A percentile compares a stretch with the other conserved stretches of the same genome.
Conservation (phyloP, 2,113 vertebrate species). For the Scalopus aquaticus region DNA sequence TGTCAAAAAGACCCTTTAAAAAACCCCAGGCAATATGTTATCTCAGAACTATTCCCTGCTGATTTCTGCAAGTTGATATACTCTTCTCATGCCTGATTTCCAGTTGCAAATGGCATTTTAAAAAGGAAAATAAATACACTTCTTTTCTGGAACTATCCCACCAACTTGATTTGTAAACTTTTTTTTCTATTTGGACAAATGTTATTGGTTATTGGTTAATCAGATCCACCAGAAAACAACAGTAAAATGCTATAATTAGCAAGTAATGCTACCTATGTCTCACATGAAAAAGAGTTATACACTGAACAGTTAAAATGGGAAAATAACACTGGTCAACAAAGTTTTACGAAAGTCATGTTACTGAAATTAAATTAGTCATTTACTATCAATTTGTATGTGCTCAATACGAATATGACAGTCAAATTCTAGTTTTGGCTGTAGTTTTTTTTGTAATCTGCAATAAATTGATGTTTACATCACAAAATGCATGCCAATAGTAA, state of each 20-base stretch:
- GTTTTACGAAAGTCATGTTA: too few relatives aligned
- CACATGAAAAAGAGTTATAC: neutral
- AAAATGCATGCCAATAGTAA: too few relatives aligned
- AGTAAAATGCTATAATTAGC: neutral
- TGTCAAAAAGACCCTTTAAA: neutral
- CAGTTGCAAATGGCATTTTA: constrained; percentile 26
- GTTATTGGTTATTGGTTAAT: neutral
- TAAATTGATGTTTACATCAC: too few relatives aligned
- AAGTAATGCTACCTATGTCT: neutral
- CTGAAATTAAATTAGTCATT: too few relatives aligned
- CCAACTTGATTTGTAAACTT: neutral
- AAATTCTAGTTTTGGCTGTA: too few relatives aligned
- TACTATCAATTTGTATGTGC: too few relatives aligned
- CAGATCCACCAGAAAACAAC: neutral
- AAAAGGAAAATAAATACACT: neutral
- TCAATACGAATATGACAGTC: too few relatives aligned
- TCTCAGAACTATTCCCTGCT: neutral
- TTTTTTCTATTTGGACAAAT: constrained; percentile 8
- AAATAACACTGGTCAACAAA: too few relatives aligned
- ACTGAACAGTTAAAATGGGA: neutral
- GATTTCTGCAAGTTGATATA: neutral
- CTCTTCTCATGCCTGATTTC: neutral
- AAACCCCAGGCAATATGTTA: neutral
- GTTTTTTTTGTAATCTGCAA: too few relatives aligned
- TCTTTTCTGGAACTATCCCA: neutral